Evolutionary conservation across 2,113 vertebrate species (phyloP).

Genomic region (Atractosteus spatula): DNA sequence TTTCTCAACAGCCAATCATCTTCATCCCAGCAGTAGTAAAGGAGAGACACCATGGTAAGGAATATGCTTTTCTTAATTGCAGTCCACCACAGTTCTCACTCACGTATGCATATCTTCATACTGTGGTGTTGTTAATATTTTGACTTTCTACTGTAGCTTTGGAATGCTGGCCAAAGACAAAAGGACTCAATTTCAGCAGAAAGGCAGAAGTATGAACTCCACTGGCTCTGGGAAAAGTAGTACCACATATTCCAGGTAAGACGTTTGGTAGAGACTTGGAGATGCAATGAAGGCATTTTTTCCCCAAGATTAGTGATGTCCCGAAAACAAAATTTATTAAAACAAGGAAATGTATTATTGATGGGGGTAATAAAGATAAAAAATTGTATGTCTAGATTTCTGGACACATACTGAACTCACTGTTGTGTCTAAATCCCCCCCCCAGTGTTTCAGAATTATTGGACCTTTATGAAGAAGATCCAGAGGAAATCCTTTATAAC

Average conservation of each 20-base stretch:
- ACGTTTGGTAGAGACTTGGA: not conserved
- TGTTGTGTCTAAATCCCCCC: not conserved
- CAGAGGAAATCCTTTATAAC: conserved; percentile 93
- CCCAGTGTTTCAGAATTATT: conserved; percentile 90
- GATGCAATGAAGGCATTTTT: too few species aligned
- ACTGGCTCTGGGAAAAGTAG: conserved; percentile 95
- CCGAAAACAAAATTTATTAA: too few species aligned
- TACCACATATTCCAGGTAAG: conserved; percentile 89
- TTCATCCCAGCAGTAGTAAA: conserved; percentile 64
- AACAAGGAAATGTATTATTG: too few species aligned
- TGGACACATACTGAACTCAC: not conserved
- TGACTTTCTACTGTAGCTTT: conserved; percentile 53
- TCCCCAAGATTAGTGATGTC: too few species aligned
- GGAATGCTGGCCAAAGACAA: conserved; percentile 78
- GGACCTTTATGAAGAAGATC: conserved; percentile 95
- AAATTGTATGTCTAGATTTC: too few species aligned
- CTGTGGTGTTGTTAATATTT: not conserved
- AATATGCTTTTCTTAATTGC: not conserved
- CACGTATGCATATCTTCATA: not conserved
- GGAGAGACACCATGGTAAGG: conserved; percentile 67
- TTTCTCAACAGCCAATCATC: conserved; percentile 74
- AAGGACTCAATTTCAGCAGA: conserved; percentile 85
- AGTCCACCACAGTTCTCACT: not conserved
- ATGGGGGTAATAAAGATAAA: too few species aligned
- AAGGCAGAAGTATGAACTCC: conserved; percentile 92